Conservation (phyloP, 1,140 invertebrate genomes). For the Achroia grisella region DNA sequence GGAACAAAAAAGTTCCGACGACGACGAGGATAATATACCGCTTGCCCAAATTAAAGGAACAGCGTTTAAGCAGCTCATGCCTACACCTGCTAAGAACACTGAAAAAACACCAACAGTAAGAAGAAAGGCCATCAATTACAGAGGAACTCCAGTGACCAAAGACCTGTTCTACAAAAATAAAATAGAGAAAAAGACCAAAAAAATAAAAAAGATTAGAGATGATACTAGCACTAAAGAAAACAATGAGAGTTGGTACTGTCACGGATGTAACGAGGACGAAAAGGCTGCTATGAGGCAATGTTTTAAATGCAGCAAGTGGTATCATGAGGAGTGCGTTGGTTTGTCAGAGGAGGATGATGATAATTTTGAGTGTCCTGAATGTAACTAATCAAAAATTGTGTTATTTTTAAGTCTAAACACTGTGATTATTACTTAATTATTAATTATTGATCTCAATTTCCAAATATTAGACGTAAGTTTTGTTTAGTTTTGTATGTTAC, state of each 20-base stretch:
- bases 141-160: conserved; percentile 21
- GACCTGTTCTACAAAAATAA: conserved; percentile 21
- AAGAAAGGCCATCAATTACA: conserved; percentile 21
- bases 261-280: not conserved
- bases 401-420: not conserved
- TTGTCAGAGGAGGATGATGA: not conserved
- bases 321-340: no score
- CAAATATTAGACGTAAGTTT: not conserved
- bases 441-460: not conserved
- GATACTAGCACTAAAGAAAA: not conserved
- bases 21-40: conserved; percentile 9
- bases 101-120: conserved; percentile 10
- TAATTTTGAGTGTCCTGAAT: not conserved
- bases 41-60: conserved; percentile 10
- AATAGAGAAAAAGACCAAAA: conserved; percentile 10
- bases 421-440: not conserved
- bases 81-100: conserved; percentile 13
- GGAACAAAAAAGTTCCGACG: not conserved
- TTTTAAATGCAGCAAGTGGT: not conserved
- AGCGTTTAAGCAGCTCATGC: conserved; percentile 15
- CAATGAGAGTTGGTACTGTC: not conserved
- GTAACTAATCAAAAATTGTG: not conserved
- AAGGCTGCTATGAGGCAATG: not conserved
- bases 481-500: not conserved
- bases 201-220: not conserved